Base-by-base conservation (phyloP, 2,888 invertebrate species). In the Chalcosyrphus nemorum region DNA sequence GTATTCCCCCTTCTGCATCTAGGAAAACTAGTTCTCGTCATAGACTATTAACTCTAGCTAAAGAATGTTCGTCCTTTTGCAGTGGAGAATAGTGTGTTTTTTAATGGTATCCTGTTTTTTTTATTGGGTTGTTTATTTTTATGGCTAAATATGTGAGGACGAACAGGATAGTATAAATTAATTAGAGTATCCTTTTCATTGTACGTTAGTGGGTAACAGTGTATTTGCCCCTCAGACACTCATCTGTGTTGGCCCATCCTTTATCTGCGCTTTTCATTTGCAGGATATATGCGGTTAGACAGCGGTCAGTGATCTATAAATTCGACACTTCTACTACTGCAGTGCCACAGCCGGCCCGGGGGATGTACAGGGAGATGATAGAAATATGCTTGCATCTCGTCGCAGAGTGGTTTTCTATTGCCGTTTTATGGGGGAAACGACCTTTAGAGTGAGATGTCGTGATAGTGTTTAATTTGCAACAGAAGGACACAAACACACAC, bases 271-370 rank as follows among this genome's bases (percentile, higher is more conserved):
- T 47, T 57, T 65, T 71, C 47, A 61, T 74, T 63, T 61, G 61
- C 61, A 70, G 63, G 56, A 43, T 70, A 43, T 70, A 75, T 81
- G 81, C 81, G 81, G 81, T 81, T 75, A 70, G 50, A 70, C 68
- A 35, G 75, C 81, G 75, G 81, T 81, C 81, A 81, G 75, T 75
- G 81, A 81, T 81, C 81, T 81, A 81, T 81, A 75, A 75, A 68
- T 81, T 81, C 68, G 68, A 70, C 81, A 81, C 75, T 70, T 63
- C 21, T 52, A 17, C 45, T 29, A 29, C 52, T 77, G 21, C 52
- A 74, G 59, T 54, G 43, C 66, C 66, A 9, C 15, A 80, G 59
- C 72, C 71, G 78, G 43, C 52, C 47, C 21, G 24, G 17, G 41
- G 32, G 43, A 45, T 66, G n/a, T n/a, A n/a, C n/a, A n/a, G 19